Evolutionary conservation across 2,797 vertebrate genomes (phyloP), one percentile per base, ranked within the genome.

Genomic region (Chaetodon trifasciatus): DNA sequence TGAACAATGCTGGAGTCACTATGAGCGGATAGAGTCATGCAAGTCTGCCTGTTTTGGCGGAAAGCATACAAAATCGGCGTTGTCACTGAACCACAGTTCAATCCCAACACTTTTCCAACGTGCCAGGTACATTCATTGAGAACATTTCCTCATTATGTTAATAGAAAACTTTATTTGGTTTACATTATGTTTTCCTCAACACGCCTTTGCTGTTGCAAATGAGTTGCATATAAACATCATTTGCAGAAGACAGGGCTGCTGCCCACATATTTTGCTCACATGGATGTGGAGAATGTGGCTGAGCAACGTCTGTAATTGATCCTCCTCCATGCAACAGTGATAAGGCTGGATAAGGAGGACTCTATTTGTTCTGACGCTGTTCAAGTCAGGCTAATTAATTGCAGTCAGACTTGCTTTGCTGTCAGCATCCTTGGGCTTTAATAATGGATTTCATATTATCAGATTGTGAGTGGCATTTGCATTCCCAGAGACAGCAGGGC

Each of bases 351-450:
- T 86, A 83, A 86, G 84, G 76, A 84, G 74, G 57, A 74, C 75
- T 78, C 58, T 76, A 70, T 89, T 90, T 89, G 86, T 89, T 86
- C 58, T 53, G 77, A 83, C 10, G 49, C 66, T 39, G 68, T 78
- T 81, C 50, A 74, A 88, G 83, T 76, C 82, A 5, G 37, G 76
- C 79, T 88, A 82, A 93, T 93, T 92, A 74, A 91, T 91, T 91
- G 88, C 86, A 84, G 71, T 52, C 78, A 75, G 82, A 85, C 5
- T 21, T 68, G 69, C 81, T 76, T 83, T 50, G 74, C 77, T 85
- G 87, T 87, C 86, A 76, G 64, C 86, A 85, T 85, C 81, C 82
- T 83, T 69, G 66, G 66, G 58, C 70, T 89, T 86, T 87, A 74
- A 80, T 87, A 85, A 82, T 81, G 73, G 78, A 80, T 82, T 81